Conservation (phyloP, 2,888 invertebrate genomes). For the Caenorhabditis angaria region DNA sequence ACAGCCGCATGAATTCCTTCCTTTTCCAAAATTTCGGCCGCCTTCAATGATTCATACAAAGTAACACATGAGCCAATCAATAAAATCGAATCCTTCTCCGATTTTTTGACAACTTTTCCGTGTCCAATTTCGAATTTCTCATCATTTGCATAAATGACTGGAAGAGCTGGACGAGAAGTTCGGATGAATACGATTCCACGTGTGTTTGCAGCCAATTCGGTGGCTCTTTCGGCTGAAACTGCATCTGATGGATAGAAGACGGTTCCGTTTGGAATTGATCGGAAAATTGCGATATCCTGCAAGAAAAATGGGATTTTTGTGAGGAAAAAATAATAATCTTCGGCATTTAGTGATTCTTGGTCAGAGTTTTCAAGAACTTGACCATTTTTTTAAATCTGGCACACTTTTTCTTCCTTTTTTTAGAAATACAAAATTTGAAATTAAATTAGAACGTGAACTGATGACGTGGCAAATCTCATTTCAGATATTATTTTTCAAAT, state of each 20-base stretch:
- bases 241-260: slow-evolving; percentile 86
- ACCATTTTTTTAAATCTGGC: no score
- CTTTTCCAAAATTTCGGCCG: slow-evolving; percentile 73
- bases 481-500: no score
- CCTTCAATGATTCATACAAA: slow-evolving; percentile 86
- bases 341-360: no score
- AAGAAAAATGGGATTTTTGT: slow-evolving; percentile 6
- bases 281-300: slow-evolving; percentile 89
- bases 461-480: no score
- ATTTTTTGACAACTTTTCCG: slow-evolving; percentile 81
- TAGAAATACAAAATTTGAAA: no score
- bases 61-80: slow-evolving; percentile 94
- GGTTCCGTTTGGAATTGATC: slow-evolving; percentile 82
- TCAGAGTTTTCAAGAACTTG: no score
- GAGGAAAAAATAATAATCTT: no score
- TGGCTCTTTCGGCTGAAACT: slow-evolving; percentile 87
- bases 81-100: slow-evolving; percentile 82
- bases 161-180: slow-evolving; percentile 89
- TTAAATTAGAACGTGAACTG: no score
- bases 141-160: slow-evolving; percentile 85
- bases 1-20: slow-evolving; percentile 81
- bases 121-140: slow-evolving; percentile 82
- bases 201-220: slow-evolving; percentile 81
- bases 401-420: no score
- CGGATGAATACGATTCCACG: slow-evolving; percentile 89